Base-by-base conservation (phyloP, 2,113 vertebrate species). In the Pleuronectes platessa region DNA sequence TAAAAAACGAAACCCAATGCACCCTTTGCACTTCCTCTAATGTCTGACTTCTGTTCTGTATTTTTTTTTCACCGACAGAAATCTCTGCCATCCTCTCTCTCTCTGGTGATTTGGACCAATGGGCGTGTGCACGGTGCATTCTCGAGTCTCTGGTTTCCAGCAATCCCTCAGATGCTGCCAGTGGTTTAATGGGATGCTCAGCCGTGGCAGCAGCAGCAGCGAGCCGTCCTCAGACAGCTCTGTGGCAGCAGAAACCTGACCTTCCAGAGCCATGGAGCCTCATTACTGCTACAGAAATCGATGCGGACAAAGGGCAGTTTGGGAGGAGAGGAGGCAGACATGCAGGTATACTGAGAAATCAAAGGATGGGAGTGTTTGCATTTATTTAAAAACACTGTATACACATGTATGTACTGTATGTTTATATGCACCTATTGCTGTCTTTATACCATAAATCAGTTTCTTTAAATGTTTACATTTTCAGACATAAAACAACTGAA, bases 231-330 rank as follows among this genome's bases (percentile, higher is more conserved):
- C 76, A 87, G 83, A 81, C 74, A 63, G 74, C 79, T 86, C 53
- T 61, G 70, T 87, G 85, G 85, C 87, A 77, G 81, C 85, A 89
- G 92, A 91, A 93, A 90, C 80, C 90, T 85, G 92, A 94, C 90
- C 93, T 91, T 78, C 87, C 86, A 87, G 82, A 86, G 88, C 85
- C 89, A 88, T 68, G 68, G 72, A 92, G 92, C 90, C 89, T 93
- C 82, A 88, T 88, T 94, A 90, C 91, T 94, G 91, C 86, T 93
- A 85, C 88, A 90, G 90, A 89, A 95, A 95, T 95, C 94, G 88
- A 96, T 95, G 87, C 3, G 11, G 79, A 82, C 88, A 90, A 95
- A 96, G 93, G 95, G 89, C 84, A 10, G 88, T 92, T 87, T 87
- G 85, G 71, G 67, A 68, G 78, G 85, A 60, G 75, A 59, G 31